A percentile compares a stretch with the other conserved stretches of the same genome.
Evolutionary conservation across 2,888 invertebrate species (phyloP).

Genomic region (Melipona bicolor): DNA sequence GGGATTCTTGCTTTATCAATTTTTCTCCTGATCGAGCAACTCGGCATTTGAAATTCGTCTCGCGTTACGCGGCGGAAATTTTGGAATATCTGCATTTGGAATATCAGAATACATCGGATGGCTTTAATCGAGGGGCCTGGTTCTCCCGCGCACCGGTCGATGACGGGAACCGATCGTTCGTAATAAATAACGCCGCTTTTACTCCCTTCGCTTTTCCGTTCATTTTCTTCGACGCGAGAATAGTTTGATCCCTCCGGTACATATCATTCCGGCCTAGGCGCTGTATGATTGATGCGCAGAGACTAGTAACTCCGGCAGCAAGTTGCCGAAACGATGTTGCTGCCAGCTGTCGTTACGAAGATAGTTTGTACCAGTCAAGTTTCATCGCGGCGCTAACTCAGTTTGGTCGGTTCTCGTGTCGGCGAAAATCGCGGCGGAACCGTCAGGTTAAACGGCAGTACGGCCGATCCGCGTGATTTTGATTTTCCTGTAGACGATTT

Average conservation of each 20-base stretch:
- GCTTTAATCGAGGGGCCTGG: background rate
- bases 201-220: background rate
- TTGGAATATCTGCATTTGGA: background rate
- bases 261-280: conserved; percentile 39
- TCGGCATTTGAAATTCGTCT: too few relatives aligned
- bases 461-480: conserved; percentile 19
- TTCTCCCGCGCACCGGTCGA: too few relatives aligned
- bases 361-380: conserved; percentile 76
- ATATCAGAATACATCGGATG: background rate
- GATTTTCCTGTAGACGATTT: conserved; percentile 43
- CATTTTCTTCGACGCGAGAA: background rate
- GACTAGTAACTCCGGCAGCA: conserved; percentile 40
- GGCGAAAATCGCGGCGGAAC: conserved; percentile 59
- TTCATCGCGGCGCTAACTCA: conserved; percentile 73
- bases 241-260: conserved; percentile 37
- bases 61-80: background rate
- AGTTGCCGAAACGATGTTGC: conserved; percentile 66
- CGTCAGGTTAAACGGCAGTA: conserved; percentile 56
- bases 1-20: too few relatives aligned
- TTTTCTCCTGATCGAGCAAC: too few relatives aligned
- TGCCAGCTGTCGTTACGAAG: conserved; percentile 73
- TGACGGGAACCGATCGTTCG: background rate
- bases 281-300: conserved; percentile 62
- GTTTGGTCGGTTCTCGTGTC: conserved; percentile 62
- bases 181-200: conserved; percentile 8